Conservation (phyloP, 2,113 vertebrate species). For the Miniopterus natalensis region DNA sequence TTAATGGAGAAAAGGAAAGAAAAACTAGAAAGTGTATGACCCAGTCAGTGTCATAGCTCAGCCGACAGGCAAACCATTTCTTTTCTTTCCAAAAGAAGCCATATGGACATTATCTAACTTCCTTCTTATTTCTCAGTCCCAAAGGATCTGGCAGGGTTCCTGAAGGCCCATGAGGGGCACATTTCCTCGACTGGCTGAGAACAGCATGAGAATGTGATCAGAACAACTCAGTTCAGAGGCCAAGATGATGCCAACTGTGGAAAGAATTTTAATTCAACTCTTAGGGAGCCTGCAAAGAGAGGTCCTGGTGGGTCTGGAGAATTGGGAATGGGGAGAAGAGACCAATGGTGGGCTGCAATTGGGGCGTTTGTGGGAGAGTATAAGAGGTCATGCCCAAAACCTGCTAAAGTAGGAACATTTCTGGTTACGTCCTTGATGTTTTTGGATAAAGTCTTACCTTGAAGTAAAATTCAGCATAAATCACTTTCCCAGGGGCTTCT, state of each 20-base stretch:
- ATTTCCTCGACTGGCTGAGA: neutral
- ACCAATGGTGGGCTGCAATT: neutral
- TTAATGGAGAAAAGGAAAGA: neutral
- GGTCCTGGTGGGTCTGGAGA: neutral
- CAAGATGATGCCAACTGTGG: neutral
- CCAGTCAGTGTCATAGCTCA: neutral
- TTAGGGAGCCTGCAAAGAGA: neutral
- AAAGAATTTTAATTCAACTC: neutral
- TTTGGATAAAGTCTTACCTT: neutral
- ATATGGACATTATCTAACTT: neutral
- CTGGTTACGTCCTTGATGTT: neutral
- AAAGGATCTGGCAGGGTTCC: neutral
- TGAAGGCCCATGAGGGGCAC: neutral
- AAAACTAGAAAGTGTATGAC: neutral
- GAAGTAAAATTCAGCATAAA: neutral
- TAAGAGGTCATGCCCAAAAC: neutral
- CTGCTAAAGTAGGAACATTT: neutral
- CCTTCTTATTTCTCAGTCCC: neutral
- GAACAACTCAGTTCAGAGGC: neutral
- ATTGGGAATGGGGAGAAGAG: neutral
- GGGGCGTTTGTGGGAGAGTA: neutral
- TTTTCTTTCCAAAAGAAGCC: neutral
- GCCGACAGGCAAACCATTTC: neutral
- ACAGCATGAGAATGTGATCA: neutral
- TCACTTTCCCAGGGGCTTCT: neutral